Percentiles rank a stretch among this genome's conserved stretches.
These are phyloP conservation scores for Pyrocephalus nanus DNA, from an alignment of 2,797 vertebrate species.

Conservation along the genomic window DNA sequence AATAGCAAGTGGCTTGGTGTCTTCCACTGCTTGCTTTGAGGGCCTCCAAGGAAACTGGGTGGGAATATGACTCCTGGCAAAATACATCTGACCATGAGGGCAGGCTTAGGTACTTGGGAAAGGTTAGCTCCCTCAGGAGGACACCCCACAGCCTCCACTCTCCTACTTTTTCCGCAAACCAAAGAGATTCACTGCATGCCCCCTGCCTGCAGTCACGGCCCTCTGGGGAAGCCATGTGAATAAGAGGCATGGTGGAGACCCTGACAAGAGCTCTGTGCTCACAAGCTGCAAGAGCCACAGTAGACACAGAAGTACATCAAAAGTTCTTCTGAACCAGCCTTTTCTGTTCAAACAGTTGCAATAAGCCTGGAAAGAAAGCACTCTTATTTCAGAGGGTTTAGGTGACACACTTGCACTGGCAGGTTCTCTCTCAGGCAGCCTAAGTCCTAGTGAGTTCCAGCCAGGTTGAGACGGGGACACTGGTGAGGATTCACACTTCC, in stretches of 20 bases:
- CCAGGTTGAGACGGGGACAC: not conserved
- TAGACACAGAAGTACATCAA: not conserved
- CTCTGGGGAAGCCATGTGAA: not conserved
- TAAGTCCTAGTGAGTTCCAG: not conserved
- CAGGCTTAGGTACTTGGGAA: not conserved
- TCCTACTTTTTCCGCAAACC: not conserved
- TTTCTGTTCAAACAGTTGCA: not conserved
- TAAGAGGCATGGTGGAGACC: not conserved
- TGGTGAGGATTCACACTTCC: not conserved
- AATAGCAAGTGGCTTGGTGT: too few relatives aligned
- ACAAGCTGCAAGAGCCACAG: not conserved
- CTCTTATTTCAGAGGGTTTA: not conserved
- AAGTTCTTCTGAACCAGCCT: not conserved
- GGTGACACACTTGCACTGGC: not conserved
- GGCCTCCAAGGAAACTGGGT: not conserved
- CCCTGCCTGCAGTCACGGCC: not conserved
- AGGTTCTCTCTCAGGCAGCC: not conserved
- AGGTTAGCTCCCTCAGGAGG: not conserved
- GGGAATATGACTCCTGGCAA: not conserved
- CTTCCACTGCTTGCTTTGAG: not conserved
- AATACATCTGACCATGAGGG: not conserved
- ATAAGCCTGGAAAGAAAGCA: not conserved
- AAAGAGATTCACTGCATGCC: not conserved
- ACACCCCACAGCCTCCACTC: not conserved
- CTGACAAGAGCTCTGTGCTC: not conserved